These are phyloP conservation scores for Pteropus rufus DNA, from an alignment of 2,797 vertebrate genomes.

Conservation along the genomic window DNA sequence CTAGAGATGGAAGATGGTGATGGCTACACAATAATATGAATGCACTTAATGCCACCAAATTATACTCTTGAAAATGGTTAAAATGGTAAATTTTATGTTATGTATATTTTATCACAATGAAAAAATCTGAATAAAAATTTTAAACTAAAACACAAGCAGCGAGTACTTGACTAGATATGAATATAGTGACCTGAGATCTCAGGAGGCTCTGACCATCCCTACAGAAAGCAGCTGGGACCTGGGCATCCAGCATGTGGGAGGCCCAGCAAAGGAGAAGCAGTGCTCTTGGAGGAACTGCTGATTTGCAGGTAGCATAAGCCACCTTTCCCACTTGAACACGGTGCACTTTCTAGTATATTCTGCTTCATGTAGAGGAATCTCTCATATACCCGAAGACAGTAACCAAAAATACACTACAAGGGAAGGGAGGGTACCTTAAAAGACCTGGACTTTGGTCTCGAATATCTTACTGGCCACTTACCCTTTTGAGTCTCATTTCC, in stretches of 20 bases:
- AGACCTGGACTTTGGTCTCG: neutral
- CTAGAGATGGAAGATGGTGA: neutral
- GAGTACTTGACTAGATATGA: neutral
- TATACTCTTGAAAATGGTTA: neutral
- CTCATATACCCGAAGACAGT: neutral
- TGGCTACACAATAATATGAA: neutral
- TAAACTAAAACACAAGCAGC: neutral
- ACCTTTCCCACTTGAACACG: neutral
- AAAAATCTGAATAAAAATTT: neutral
- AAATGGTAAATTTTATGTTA: neutral
- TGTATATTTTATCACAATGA: neutral
- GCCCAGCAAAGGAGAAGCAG: neutral
- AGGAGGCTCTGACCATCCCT: neutral
- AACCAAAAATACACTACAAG: neutral
- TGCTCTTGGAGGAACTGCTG: neutral
- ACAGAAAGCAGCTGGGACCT: neutral
- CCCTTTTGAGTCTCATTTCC: neutral
- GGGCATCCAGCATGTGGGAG: rapidly evolving
- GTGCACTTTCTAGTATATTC: neutral
- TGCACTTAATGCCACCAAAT: neutral
- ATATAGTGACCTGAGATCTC: neutral
- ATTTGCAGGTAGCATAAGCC: neutral
- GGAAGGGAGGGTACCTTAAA: too few relatives aligned
- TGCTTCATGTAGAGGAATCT: neutral
- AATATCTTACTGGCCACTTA: neutral